Percentiles rank a stretch among this genome's conserved stretches.
phyloP scores from a whole-genome alignment of 2,888 invertebrate species.

The Coelopa pilipes region DNA sequence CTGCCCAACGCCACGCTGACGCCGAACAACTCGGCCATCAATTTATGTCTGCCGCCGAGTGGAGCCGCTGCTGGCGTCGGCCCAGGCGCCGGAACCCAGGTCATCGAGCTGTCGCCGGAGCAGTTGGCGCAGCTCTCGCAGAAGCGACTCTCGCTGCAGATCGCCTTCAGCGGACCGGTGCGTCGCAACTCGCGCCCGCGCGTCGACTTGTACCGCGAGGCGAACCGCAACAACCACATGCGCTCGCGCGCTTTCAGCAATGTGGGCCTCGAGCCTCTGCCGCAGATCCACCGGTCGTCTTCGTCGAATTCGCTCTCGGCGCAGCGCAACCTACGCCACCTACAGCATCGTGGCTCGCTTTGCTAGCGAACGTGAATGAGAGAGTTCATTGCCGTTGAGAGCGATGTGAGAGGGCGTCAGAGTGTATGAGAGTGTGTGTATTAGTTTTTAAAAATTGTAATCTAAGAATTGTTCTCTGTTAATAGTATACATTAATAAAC shows the following conservation, averaged over 20 bases:
- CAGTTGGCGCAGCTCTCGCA: slow-evolving; percentile 63
- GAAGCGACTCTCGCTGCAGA: slow-evolving; percentile 65
- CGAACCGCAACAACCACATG: slow-evolving; percentile 59
- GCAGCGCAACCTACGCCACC: slow-evolving; percentile 51
- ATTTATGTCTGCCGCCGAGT: not conserved
- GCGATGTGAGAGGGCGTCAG: too few species aligned
- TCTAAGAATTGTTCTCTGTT: too few species aligned
- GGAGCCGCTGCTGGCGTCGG: slow-evolving; percentile 28
- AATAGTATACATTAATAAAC: too few species aligned
- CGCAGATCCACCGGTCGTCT: slow-evolving; percentile 59
- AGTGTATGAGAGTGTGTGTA: too few species aligned
- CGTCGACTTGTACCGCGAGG: slow-evolving; percentile 52
- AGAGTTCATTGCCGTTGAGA: too few species aligned
- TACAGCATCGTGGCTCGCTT: slow-evolving; percentile 62
- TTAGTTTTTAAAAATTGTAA: too few species aligned
- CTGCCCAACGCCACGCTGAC: not conserved
- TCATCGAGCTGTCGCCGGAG: slow-evolving; percentile 64
- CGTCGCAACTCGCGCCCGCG: slow-evolving; percentile 55
- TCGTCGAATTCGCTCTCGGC: slow-evolving; percentile 55
- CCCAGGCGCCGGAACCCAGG: slow-evolving; percentile 46
- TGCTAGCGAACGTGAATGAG: slow-evolving; percentile 42
- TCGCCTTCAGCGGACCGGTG: slow-evolving; percentile 59
- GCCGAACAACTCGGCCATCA: slow-evolving; percentile 14
- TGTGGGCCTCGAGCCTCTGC: slow-evolving; percentile 44
- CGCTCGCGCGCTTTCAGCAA: slow-evolving; percentile 57